Evolutionary conservation across 2,888 invertebrate genomes (phyloP), one percentile per base, ranked within the genome.

Genomic region (Ypsolopha scabrella): DNA sequence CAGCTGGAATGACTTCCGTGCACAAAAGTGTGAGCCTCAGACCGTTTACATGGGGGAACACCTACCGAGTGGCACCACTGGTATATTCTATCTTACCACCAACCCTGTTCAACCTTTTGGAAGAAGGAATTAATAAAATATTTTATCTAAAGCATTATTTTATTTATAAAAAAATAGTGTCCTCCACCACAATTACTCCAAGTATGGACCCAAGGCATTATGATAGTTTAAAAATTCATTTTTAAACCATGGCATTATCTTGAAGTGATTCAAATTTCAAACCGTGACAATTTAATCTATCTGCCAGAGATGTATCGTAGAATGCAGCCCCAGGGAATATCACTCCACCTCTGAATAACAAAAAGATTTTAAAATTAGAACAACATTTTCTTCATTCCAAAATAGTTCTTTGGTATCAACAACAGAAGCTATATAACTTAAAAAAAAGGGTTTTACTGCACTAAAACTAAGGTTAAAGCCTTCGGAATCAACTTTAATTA

Each of bases 61-160:
- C 39, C 67, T 78, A 6, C 14, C 13, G 6, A 38, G 24, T 7
- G 11, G 73, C 13, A 73, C 87, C 1, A 68, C 74, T 2, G 92
- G 92, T 7, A 79, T 76, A 41, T 91, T 82, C 64, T 90, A 87
- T 65, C 72, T 92, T 33, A 74, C 76, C 58, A 92, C 92, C 0
- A 88, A 87, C 54, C 61, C 78, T 2, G 73, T 72, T 47, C 59
- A 80, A 44, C 90, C 88, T 8, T 91, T 75, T 61, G 90, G 89
- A 10, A 58, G 56, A 38, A 51, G 46, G 51, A 48, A 45, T 52
- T 41, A 47, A 50, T 13, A 8, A 39, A 24, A 24, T 24, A 2
- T 24, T 24, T 24, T 24, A 24, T 24, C 4, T 24, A 24, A 24
- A 24, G 4, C 2, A 2, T 24, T 24, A 24, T 24, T 24, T 24